A percentile compares a stretch with the other conserved stretches of the same genome.
Conservation (phyloP, 2,113 vertebrate genomes). For the Gnathonemus echidnorhynchus region DNA sequence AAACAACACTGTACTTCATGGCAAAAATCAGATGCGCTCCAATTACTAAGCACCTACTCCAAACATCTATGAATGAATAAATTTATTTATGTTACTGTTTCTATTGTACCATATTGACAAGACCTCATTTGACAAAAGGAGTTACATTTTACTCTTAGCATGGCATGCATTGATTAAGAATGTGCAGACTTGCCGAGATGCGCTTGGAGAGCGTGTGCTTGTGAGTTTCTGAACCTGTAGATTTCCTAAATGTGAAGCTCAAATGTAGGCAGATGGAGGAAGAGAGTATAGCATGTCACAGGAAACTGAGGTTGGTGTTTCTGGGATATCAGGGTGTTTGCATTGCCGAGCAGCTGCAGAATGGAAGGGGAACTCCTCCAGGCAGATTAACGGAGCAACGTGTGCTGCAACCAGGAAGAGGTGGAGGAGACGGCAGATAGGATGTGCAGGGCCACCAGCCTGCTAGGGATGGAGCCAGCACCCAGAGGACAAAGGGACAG, state of each 20-base stretch:
- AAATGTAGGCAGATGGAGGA: not conserved
- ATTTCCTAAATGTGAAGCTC: not conserved
- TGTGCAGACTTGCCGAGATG: not conserved
- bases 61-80: not conserved
- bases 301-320: not conserved
- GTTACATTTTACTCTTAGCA: not conserved
- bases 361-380: not conserved
- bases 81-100: not conserved
- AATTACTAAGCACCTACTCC: not conserved
- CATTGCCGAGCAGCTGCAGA: not conserved
- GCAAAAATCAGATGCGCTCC: not conserved
- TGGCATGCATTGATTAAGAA: conserved; percentile 2
- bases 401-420: not conserved
- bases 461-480: not conserved
- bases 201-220: not conserved
- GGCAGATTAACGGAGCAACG: not conserved
- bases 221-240: not conserved
- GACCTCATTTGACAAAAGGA: not conserved
- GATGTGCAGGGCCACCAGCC: not conserved
- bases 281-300: not conserved
- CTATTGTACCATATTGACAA: not conserved
- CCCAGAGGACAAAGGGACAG: not conserved
- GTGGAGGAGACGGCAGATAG: not conserved
- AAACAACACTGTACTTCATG: not conserved
- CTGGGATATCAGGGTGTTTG: not conserved